Conservation (phyloP, 2,888 invertebrate genomes). For the Ormyrus labotus region DNA sequence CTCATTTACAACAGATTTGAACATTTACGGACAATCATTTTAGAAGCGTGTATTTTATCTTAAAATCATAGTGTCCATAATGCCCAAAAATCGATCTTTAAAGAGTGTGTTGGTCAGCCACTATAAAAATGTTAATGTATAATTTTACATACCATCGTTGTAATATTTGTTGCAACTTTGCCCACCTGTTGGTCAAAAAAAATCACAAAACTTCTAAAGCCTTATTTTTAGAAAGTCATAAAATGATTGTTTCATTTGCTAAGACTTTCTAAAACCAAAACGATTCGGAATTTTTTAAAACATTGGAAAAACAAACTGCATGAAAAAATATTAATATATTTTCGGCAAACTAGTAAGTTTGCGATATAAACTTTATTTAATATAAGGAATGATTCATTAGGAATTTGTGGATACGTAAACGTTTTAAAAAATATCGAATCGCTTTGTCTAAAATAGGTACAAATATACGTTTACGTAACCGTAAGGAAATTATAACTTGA, state of each 20-base stretch:
- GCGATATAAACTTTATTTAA: conserved; percentile 8
- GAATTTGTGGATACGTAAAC: background rate
- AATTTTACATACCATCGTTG: conserved; percentile 28
- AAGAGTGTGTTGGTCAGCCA: background rate
- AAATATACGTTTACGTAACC: conserved; percentile 61
- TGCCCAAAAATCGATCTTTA: background rate
- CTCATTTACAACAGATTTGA: conserved; percentile 9
- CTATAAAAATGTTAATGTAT: conserved; percentile 22
- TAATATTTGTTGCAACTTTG: conserved; percentile 47
- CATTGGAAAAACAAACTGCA: background rate
- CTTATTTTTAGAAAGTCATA: conserved; percentile 47
- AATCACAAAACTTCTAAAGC: conserved; percentile 45
- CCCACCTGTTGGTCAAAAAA: conserved; percentile 9
- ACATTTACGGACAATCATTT: conserved; percentile 44
- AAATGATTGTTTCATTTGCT: conserved; percentile 30
- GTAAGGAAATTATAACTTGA: conserved; percentile 66
- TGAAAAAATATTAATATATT: conserved; percentile 1
- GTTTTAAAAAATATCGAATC: conserved; percentile 58
- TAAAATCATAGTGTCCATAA: conserved; percentile 12
- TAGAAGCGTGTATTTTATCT: background rate
- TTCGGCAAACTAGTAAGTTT: background rate
- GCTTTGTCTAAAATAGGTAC: conserved; percentile 61
- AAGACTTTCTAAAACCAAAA: conserved; percentile 50
- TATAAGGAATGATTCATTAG: background rate
- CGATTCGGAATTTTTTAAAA: conserved; percentile 48